These are phyloP conservation scores for Augochlorella aurata DNA, from an alignment of 2,888 invertebrate genomes.

Conservation along the genomic window DNA sequence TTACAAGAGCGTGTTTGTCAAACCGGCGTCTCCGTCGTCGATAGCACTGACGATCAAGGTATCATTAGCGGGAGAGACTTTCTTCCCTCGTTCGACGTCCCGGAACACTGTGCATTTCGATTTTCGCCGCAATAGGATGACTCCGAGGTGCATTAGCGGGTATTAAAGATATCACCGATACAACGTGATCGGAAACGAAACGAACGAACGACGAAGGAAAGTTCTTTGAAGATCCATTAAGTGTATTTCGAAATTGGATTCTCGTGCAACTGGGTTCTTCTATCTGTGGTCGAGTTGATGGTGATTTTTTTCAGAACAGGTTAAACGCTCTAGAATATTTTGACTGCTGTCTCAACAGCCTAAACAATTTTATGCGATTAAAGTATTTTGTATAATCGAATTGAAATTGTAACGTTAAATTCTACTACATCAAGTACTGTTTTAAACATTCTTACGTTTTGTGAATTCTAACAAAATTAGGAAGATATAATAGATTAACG, in stretches of 20 bases:
- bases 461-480: too few relatives aligned
- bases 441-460: too few relatives aligned
- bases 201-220: neutral
- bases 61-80: conserved; percentile 22
- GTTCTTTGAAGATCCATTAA: neutral
- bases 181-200: neutral
- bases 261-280: neutral
- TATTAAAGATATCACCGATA: conserved; percentile 3
- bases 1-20: conserved; percentile 35
- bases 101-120: neutral
- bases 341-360: too few relatives aligned
- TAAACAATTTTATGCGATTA: too few relatives aligned
- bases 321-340: too few relatives aligned
- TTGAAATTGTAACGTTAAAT: too few relatives aligned
- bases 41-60: conserved; percentile 30
- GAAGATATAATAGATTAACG: too few relatives aligned
- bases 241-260: neutral
- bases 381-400: too few relatives aligned
- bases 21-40: conserved; percentile 20
- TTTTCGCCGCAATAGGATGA: neutral
- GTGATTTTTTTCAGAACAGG: too few relatives aligned
- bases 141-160: neutral
- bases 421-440: too few relatives aligned
- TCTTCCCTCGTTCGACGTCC: neutral
- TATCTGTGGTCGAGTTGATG: too few relatives aligned